Base-by-base conservation (phyloP, 92 coral and sea anemone genomes). In the Desmophyllum pertusum region DNA sequence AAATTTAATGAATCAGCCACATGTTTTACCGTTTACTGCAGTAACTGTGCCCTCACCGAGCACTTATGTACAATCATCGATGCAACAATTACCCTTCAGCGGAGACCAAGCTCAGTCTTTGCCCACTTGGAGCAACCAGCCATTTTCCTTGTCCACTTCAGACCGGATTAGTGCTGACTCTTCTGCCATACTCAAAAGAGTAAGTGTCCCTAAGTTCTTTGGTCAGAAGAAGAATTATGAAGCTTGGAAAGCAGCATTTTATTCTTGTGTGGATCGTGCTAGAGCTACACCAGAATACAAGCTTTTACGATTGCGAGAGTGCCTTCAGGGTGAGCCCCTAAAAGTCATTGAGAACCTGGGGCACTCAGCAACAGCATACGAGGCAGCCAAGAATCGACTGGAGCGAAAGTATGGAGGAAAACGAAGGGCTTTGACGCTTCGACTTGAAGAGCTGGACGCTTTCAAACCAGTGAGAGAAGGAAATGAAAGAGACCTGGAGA, bases 391-490 rank as follows among this genome's bases (percentile, higher is more conserved):
- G 69, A 31, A 63, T 27, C 36, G 94, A 57, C 73, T 89, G 38
- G 89, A 89, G 53, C 88, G 91, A 25, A 92, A 86, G 88, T 89
- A 92, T 83, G 90, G n/a, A n/a, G n/a, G n/a, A 30, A 39, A 51
- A 33, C 41, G 41, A 7, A 27, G 64, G 39, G 65, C 63, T 18
- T 30, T 75, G 87, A 63, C 76, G 43, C 43, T 50, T 31, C 37
- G 79, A 71, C 70, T 89, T n/a, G 91, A 89, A 39, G 93, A 92
- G 39, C 68, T 89, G 74, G 81, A 92, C 62, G 81, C 70, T 3
- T 88, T 91, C 38, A 79, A 80, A 43, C 87, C 85, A 14, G 50
- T 91, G 10, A 25, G 85, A 76, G 88, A 88, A 36, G 95, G 88
- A 36, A n/a, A n/a, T n/a, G n/a, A n/a, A n/a, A n/a, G n/a, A n/a